A percentile compares a stretch with the other conserved stretches of the same genome.
phyloP scores from a whole-genome alignment of 2,888 invertebrate species.

The Tetranychus truncatus region DNA sequence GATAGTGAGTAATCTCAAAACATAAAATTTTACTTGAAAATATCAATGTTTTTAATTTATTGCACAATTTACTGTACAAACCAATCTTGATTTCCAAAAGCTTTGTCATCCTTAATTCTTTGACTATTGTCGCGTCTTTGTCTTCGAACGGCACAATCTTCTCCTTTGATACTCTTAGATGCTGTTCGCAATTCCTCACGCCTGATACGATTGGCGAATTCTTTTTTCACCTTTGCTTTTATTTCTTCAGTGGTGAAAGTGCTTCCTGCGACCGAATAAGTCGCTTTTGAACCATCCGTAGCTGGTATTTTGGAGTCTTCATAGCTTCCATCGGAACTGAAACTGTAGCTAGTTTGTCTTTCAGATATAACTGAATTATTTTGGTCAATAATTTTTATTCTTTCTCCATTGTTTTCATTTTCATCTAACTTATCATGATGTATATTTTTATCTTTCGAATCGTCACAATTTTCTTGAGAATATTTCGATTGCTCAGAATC shows the following conservation, averaged over 20 bases:
- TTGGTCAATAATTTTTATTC: not conserved
- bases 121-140: not conserved
- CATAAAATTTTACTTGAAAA: no score
- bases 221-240: constrained; percentile 16
- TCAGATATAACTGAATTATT: not conserved
- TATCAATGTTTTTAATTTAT: no score
- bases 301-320: not conserved
- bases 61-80: not conserved
- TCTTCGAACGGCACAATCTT: not conserved
- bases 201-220: not conserved
- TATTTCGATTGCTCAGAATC: not conserved
- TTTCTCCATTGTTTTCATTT: not conserved
- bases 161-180: constrained; percentile 6
- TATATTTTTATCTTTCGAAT: not conserved
- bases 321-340: not conserved
- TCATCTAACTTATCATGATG: not conserved
- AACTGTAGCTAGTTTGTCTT: not conserved
- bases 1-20: no score
- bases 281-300: not conserved
- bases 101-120: constrained; percentile 9
- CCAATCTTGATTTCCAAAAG: not conserved
- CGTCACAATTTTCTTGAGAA: not conserved
- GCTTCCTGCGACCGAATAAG: constrained; percentile 14
- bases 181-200: not conserved
- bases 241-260: constrained; percentile 20